Evolutionary conservation across 2,888 invertebrate species (phyloP), one percentile per base, ranked within the genome.

Genomic region (Leptogaster cylindrica): DNA sequence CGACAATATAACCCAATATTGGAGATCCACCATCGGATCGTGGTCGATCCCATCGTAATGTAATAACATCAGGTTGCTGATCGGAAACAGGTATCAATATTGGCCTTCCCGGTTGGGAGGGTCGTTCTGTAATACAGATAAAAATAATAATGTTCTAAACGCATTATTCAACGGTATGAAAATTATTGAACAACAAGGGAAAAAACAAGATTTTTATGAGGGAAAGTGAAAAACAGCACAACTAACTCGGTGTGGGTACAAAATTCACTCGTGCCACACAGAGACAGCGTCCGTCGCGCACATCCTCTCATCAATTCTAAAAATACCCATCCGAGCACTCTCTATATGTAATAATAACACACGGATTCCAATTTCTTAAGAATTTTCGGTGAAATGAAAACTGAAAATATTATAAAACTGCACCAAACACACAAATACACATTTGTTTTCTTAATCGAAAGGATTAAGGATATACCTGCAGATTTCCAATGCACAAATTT

Each of bases 401-500:
- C 12, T 39, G n/a, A n/a, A n/a, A n/a, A n/a, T n/a, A n/a, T n/a
- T n/a, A n/a, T n/a, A n/a, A n/a, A n/a, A n/a, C n/a, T n/a, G n/a
- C n/a, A n/a, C n/a, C n/a, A n/a, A n/a, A n/a, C n/a, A n/a, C n/a
- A n/a, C n/a, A n/a, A n/a, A n/a, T n/a, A n/a, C n/a, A n/a, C n/a
- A n/a, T n/a, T n/a, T n/a, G n/a, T n/a, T n/a, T n/a, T n/a, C n/a
- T n/a, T n/a, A n/a, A n/a, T n/a, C n/a, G n/a, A n/a, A n/a, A n/a
- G n/a, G n/a, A n/a, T n/a, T n/a, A 6, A 10, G 23, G 7, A 65
- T 12, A 41, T 88, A 91, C 92, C 92, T 90, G 91, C 89, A 75
- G 90, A 88, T 83, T 89, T 91, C 91, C 91, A 91, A 83, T 90
- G 91, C 75, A 91, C 89, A 84, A 88, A 89, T 83, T 90, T 90